These are phyloP conservation scores for Ceratosolen solmsi DNA, from an alignment of 1,140 invertebrate genomes.

Conservation along the genomic window DNA sequence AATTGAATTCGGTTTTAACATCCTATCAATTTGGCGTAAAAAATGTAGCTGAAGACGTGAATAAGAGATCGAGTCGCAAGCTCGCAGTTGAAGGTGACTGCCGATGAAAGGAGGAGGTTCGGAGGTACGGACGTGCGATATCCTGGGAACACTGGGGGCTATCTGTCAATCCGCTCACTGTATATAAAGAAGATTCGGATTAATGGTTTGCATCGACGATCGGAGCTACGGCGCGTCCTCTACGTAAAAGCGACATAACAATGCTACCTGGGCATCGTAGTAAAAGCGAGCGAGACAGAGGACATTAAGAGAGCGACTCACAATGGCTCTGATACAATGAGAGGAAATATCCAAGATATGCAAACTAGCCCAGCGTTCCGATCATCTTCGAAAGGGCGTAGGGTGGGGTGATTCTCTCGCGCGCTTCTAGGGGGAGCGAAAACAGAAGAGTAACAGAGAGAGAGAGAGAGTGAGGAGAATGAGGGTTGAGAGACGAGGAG, in stretches of 20 bases:
- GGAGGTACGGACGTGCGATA: conserved; percentile 38
- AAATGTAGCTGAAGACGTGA: not conserved
- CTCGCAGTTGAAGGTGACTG: not conserved
- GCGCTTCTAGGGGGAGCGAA: conserved; percentile 36
- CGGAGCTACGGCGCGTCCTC: conserved; percentile 49
- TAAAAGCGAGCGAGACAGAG: conserved; percentile 5
- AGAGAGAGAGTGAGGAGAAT: conserved; percentile 6
- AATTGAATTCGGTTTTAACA: no score
- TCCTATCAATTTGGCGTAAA: not conserved
- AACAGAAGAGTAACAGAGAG: conserved; percentile 18
- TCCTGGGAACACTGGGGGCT: conserved; percentile 70
- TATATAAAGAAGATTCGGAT: conserved; percentile 71
- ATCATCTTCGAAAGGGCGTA: conserved; percentile 68
- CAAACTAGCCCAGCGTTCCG: conserved; percentile 69
- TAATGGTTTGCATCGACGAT: conserved; percentile 70
- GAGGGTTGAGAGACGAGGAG: conserved; percentile 2
- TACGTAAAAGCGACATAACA: conserved; percentile 16
- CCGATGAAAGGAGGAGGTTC: not conserved
- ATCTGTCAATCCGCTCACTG: conserved; percentile 70
- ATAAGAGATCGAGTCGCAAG: not conserved
- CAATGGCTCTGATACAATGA: conserved; percentile 69
- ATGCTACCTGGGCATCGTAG: conserved; percentile 15
- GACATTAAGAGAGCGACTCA: conserved; percentile 48
- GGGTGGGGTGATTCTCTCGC: conserved; percentile 53
- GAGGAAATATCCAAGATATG: conserved; percentile 74